Percentiles rank a stretch among this genome's conserved stretches.
phyloP scores from a whole-genome alignment of 2,888 invertebrate genomes.

The Stegana nigrithorax region DNA sequence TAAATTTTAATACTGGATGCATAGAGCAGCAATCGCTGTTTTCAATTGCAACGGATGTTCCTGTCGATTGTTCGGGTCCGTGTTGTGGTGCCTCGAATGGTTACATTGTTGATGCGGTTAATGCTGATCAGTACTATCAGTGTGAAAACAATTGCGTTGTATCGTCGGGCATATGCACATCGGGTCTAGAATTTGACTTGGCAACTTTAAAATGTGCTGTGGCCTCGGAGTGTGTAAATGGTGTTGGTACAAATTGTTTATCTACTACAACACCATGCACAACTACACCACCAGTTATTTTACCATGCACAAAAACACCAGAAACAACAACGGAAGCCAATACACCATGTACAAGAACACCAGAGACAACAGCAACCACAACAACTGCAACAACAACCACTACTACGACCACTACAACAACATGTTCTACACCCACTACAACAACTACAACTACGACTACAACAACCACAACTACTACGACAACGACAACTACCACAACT shows the following conservation, averaged over 20 bases:
- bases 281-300: too few species aligned
- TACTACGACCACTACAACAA: too few species aligned
- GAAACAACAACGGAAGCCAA: too few species aligned
- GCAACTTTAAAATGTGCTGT: conserved; percentile 29
- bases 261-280: conserved; percentile 2
- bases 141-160: conserved; percentile 29
- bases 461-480: conserved; percentile 8
- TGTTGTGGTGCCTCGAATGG: conserved; percentile 32
- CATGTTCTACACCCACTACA: background rate
- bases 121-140: conserved; percentile 33
- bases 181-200: conserved; percentile 34
- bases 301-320: too few species aligned
- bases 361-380: too few species aligned
- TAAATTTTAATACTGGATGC: conserved; percentile 52
- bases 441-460: too few species aligned
- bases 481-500: conserved; percentile 3
- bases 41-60: background rate
- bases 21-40: conserved; percentile 31
- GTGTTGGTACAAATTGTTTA: conserved; percentile 2
- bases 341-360: too few species aligned
- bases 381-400: too few species aligned
- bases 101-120: conserved; percentile 28
- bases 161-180: conserved; percentile 20
- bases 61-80: conserved; percentile 26
- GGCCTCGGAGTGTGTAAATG: conserved; percentile 22